Percentiles rank a stretch among this genome's conserved stretches.
Conservation (phyloP, 2,113 vertebrate species). For the Macroglossus sobrinus region DNA sequence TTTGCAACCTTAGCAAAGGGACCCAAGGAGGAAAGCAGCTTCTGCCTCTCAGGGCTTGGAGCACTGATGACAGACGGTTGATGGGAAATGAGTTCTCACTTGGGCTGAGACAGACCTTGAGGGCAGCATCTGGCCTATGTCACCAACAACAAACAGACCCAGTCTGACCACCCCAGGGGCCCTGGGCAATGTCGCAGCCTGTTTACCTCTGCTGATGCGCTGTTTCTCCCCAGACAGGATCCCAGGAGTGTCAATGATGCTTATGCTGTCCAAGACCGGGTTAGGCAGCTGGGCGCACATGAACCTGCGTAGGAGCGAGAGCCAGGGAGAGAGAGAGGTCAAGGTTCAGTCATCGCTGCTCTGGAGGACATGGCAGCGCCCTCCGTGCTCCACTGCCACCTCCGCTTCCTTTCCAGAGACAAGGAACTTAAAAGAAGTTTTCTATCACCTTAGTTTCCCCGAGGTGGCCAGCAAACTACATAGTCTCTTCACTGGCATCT, state of each 20-base stretch:
- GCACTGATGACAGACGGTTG: too few species aligned
- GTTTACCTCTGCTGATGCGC: constrained; percentile 83
- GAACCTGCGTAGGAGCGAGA: constrained; percentile 82
- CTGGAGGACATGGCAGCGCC: neutral
- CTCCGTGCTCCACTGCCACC: neutral
- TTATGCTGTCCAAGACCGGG: constrained; percentile 94
- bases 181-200: neutral
- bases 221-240: constrained; percentile 87
- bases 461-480: too few species aligned
- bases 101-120: neutral
- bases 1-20: neutral
- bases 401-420: neutral
- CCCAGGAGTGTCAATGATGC: constrained; percentile 95
- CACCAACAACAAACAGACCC: neutral
- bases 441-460: neutral
- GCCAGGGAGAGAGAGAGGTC: neutral
- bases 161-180: neutral
- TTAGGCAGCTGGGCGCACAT: constrained; percentile 95
- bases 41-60: fast-evolving
- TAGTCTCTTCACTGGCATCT: neutral
- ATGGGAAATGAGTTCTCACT: neutral
- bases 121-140: neutral
- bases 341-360: neutral
- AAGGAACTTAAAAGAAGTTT: neutral
- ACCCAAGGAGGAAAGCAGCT: neutral